Evolutionary conservation across 2,888 invertebrate species (phyloP).

Genomic region (Aricia artaxerxes): DNA sequence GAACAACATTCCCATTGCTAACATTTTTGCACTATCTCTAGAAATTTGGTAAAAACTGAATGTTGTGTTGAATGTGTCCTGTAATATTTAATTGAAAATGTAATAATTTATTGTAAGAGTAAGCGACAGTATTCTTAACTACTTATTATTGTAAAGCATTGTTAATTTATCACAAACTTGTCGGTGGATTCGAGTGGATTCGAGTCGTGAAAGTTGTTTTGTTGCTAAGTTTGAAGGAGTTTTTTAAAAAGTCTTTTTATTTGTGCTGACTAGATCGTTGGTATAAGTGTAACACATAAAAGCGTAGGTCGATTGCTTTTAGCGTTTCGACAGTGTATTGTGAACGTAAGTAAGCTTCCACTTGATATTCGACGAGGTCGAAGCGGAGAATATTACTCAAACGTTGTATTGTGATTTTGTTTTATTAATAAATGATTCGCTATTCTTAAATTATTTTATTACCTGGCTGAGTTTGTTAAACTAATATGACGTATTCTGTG

Average conservation of each 20-base stretch:
- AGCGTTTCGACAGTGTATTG: conserved; percentile 25
- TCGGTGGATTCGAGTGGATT: background rate
- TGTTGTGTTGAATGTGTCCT: conserved; percentile 21
- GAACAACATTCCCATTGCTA: conserved; percentile 32
- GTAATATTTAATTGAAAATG: background rate
- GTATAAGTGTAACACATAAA: conserved; percentile 9
- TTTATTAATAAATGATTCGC: conserved; percentile 6
- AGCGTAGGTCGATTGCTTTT: conserved; percentile 25
- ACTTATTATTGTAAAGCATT: background rate
- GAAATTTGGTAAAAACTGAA: background rate
- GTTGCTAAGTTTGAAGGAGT: conserved; percentile 5
- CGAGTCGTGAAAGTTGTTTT: conserved; percentile 9
- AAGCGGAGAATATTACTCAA: background rate
- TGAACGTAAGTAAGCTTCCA: conserved; percentile 23
- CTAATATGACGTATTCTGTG: too few relatives aligned
- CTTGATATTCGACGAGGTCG: background rate
- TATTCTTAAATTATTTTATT: conserved; percentile 29
- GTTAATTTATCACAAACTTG: background rate
- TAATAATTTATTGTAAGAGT: conserved; percentile 2
- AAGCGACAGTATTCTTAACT: background rate
- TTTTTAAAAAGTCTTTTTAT: background rate
- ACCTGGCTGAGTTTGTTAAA: background rate
- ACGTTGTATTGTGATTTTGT: conserved; percentile 8
- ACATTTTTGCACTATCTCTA: conserved; percentile 30
- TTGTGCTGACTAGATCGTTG: background rate